These are phyloP conservation scores for Stigmatopora nigra DNA, from an alignment of 2,113 vertebrate species.

Conservation along the genomic window DNA sequence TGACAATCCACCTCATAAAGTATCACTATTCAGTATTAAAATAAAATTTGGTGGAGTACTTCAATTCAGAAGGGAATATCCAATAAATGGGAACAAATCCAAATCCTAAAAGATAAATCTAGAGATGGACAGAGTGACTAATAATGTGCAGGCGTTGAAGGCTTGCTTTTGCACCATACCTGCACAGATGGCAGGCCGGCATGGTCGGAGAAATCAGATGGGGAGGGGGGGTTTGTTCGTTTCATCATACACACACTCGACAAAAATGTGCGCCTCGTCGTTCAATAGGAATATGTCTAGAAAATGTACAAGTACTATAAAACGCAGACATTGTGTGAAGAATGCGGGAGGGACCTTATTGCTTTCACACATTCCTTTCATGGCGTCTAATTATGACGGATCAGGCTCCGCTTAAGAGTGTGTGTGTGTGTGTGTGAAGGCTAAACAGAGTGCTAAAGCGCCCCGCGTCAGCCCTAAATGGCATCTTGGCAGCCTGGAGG, in stretches of 20 bases:
- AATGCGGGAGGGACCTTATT: not conserved
- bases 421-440: not conserved
- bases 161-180: not conserved
- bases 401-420: not conserved
- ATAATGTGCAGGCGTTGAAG: not conserved
- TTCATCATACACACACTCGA: not conserved
- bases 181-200: constrained; percentile 2
- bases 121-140: not conserved
- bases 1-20: too few species aligned
- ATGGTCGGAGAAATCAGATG: not conserved
- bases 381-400: constrained; percentile 1
- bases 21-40: too few species aligned
- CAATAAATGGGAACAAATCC: not conserved
- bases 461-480: not conserved
- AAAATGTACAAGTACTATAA: not conserved
- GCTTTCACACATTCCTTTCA: constrained; percentile 1
- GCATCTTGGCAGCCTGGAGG: not conserved
- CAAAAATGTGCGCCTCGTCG: not conserved
- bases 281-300: not conserved
- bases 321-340: not conserved
- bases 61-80: not conserved
- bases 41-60: too few species aligned
- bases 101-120: not conserved
- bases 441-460: not conserved
- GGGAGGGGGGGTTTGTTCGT: not conserved